Percentiles rank a stretch among this genome's conserved stretches.
These are phyloP conservation scores for Polydrusus cervinus DNA, from an alignment of 2,888 invertebrate genomes.

Conservation along the genomic window DNA sequence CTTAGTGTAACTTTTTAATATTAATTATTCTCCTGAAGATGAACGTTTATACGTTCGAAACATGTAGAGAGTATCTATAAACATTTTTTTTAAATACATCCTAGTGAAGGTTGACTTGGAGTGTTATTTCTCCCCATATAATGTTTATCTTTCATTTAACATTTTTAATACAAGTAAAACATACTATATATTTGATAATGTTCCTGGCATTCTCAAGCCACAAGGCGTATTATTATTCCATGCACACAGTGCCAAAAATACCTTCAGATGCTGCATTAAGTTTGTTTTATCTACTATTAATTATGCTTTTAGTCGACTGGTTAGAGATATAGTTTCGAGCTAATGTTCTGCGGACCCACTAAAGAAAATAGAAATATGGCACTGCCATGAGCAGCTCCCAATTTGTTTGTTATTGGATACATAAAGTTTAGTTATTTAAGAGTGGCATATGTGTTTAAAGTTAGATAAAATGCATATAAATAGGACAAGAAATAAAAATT, in stretches of 20 bases:
- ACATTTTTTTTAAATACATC: too few relatives aligned
- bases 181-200: slow-evolving; percentile 1
- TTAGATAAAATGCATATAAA: neutral
- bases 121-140: too few relatives aligned
- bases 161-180: too few relatives aligned
- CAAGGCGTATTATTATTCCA: slow-evolving; percentile 21
- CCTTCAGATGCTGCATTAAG: slow-evolving; percentile 24
- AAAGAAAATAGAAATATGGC: slow-evolving; percentile 44
- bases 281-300: slow-evolving; percentile 49
- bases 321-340: slow-evolving; percentile 40
- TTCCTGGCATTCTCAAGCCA: slow-evolving; percentile 12
- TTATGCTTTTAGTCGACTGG: slow-evolving; percentile 48
- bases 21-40: too few relatives aligned
- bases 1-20: too few relatives aligned
- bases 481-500: neutral
- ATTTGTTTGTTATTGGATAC: slow-evolving; percentile 42
- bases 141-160: too few relatives aligned
- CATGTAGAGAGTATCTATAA: too few relatives aligned
- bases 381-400: slow-evolving; percentile 26
- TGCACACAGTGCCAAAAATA: slow-evolving; percentile 17
- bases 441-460: slow-evolving; percentile 22
- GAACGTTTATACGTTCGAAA: too few relatives aligned
- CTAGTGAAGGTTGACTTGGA: too few relatives aligned
- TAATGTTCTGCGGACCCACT: slow-evolving; percentile 38
- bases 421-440: slow-evolving; percentile 39